A percentile compares a stretch with the other conserved stretches of the same genome.
These are phyloP conservation scores for Anadara kagoshimensis DNA, from an alignment of 1,140 invertebrate species.

Conservation along the genomic window DNA sequence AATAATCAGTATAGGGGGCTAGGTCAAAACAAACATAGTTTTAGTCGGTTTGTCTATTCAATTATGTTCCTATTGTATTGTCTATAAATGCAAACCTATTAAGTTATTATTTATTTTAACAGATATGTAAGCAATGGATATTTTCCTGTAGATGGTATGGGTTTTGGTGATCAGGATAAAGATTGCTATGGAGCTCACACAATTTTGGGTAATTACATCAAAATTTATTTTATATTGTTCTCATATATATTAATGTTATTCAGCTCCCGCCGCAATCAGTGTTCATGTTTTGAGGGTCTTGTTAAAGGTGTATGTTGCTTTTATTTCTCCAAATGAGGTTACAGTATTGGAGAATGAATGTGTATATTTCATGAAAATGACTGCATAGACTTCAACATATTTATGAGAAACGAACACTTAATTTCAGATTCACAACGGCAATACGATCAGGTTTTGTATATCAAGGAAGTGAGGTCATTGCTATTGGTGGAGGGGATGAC, in stretches of 20 bases:
- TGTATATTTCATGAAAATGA: too few relatives aligned
- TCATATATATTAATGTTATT: background rate
- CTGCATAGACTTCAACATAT: too few relatives aligned
- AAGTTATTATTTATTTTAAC: slow-evolving; percentile 17
- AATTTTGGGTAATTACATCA: slow-evolving; percentile 57
- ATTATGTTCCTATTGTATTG: too few relatives aligned
- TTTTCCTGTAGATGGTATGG: slow-evolving; percentile 51
- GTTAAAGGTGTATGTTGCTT: too few relatives aligned
- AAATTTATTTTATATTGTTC: too few relatives aligned
- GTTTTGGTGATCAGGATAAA: slow-evolving; percentile 46
- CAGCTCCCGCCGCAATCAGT: background rate
- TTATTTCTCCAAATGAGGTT: too few relatives aligned
- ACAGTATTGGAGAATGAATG: too few relatives aligned
- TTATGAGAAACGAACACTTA: too few relatives aligned
- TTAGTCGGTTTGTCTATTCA: too few relatives aligned
- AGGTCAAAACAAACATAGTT: too few relatives aligned
- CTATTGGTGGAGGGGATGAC: slow-evolving; percentile 53
- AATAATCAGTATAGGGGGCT: too few relatives aligned
- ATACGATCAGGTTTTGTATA: slow-evolving; percentile 48
- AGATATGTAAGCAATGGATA: slow-evolving; percentile 42
- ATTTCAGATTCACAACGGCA: slow-evolving; percentile 50
- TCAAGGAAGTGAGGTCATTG: slow-evolving; percentile 45
- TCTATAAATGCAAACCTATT: too few relatives aligned
- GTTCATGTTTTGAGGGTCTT: background rate
- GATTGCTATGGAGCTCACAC: slow-evolving; percentile 43